These are phyloP conservation scores for Ceratotherium simum DNA, from an alignment of 2,113 vertebrate species.

Conservation along the genomic window DNA sequence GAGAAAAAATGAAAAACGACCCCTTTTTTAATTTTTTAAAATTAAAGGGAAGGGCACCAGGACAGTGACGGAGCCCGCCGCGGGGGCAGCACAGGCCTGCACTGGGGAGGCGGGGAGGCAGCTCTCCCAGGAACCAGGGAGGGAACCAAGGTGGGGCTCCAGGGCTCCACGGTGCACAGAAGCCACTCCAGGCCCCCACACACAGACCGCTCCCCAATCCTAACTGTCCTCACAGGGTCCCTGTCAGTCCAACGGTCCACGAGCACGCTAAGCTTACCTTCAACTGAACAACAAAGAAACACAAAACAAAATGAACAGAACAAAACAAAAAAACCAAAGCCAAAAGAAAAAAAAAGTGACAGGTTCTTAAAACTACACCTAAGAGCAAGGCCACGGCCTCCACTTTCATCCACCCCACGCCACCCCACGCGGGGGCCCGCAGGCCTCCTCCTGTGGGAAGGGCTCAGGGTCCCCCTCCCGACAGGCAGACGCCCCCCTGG, in stretches of 20 bases:
- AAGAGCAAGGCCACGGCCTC: background rate
- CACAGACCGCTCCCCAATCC: background rate
- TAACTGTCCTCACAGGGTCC: background rate
- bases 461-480: background rate
- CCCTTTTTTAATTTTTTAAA: background rate
- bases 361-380: background rate
- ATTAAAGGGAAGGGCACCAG: background rate
- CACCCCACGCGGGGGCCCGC: no score
- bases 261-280: constrained; percentile 66
- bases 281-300: background rate
- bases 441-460: background rate
- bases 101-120: no score
- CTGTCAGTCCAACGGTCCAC: background rate
- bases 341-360: background rate
- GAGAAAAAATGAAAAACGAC: background rate
- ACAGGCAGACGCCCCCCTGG: rapidly evolving
- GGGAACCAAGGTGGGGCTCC: background rate
- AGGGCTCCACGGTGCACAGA: background rate
- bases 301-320: background rate
- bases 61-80: background rate
- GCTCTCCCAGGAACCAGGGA: background rate
- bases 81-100: background rate
- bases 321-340: background rate
- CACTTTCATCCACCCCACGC: rapidly evolving
- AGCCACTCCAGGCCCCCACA: background rate